Evolutionary conservation across 2,113 vertebrate species (phyloP), one percentile per base, ranked within the genome.

Genomic region (Antennarius striatus): DNA sequence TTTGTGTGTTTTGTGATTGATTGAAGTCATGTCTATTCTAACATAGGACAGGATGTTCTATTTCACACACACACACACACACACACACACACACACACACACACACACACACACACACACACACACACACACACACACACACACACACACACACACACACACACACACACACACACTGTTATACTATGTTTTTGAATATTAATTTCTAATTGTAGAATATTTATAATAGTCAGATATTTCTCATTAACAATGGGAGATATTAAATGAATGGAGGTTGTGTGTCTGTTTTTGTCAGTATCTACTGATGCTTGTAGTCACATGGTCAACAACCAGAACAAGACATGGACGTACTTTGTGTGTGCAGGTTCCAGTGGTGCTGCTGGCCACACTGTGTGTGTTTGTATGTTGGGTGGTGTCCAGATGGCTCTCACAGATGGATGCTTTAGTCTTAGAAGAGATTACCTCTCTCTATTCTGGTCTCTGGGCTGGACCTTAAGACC

Each of bases 391-490:
- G 59, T 53, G 9, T 60, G 59, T 53, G 9, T 60, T 59, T 53
- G 68, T 63, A 47, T 58, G 56, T 58, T 13, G 58, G 60, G 56
- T 66, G 71, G 49, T 0, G 77, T 82, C 89, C 93, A 94, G 91
- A 93, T 94, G 94, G 93, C 80, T 80, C 67, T 91, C 90, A 83
- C 94, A 95, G 92, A 94, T 95, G 94, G 92, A 87, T 89, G 80
- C 82, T 82, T 85, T 82, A 89, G 90, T 93, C 90, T 93, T 94
- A 94, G 88, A 88, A 63, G 90, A 91, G 92, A 94, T 95, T 95
- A 88, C 92, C 83, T 79, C 88, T 85, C 84, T 92, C 83, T 91
- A 83, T 91, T 92, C 80, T 88, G 16, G 69, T 16, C 77, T 69
- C 69, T 39, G 57, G 9, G 1, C 72, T 56, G 66, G 83, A 88